Evolutionary conservation across 2,113 vertebrate species (phyloP), one percentile per base, ranked within the genome.

Genomic region (Antechinus flavipes): DNA sequence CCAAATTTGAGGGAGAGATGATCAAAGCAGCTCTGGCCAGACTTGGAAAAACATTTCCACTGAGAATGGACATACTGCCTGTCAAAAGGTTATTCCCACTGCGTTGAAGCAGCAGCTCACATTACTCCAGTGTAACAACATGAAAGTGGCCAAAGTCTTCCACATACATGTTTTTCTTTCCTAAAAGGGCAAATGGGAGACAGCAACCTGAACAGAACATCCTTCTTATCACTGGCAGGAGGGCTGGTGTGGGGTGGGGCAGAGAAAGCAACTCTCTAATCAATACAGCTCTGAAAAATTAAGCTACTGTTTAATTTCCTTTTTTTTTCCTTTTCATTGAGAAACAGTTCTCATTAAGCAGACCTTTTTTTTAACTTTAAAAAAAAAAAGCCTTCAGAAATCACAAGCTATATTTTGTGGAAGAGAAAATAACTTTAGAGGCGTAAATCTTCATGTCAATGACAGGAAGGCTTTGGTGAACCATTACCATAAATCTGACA

Each of bases 401-500:
- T 98, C 98, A 98, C 98, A 98, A 98, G 98, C 98, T 98, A 98
- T 98, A 98, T 97, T 92, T 98, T 97, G 97, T 98, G n/a, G 98
- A 98, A 98, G 98, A 98, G 98, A 99, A 98, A 99, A 98, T 98
- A 98, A 98, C 98, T 98, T 97, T 90, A 98, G 98, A 99, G 98
- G 99, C 99, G 98, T 99, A 99, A 99, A 99, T 99, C 99, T 99
- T 99, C 98, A 99, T 99, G 99, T 99, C 99, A 99, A 98, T 99
- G 99, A 99, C 99, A 99, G 99, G 99, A 99, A 99, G 99, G 99
- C 99, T 99, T 99, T 99, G 99, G 99, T 98, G 98, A 99, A 99
- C 99, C 99, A 99, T 99, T 99, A 99, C 99, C 99, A 99, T 99
- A 99, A 99, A 99, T 99, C 99, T 99, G 99, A 99, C 99, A 99